Base-by-base conservation (phyloP, 92 coral and sea anemone species). In the Porites evermanni region DNA sequence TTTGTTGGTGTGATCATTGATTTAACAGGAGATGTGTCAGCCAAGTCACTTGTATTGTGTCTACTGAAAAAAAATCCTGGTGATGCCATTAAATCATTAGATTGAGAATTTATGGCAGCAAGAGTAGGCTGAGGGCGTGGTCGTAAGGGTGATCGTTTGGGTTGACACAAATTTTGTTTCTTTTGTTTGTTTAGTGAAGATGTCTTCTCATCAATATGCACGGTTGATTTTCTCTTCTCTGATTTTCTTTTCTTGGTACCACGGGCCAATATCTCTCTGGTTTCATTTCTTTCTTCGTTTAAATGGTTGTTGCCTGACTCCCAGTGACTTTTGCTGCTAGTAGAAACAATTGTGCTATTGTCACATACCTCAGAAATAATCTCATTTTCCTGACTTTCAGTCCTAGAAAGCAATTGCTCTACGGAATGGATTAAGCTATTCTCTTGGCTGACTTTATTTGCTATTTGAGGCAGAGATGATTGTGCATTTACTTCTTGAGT, bases 41-140 rank as follows among this genome's bases (percentile, higher is more conserved):
- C 56, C 1, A 89, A 24, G 12, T 79, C 89, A 79, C 90, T 90
- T 64, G 74, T 32, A 26, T 29, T 80, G 82, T 74, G 56, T 47
- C 89, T 91, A 60, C 87, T 89, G 52, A 82, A 77, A 59, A 75
- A 58, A 13, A 56, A 69, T 20, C 77, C 87, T 20, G 96, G 92
- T 21, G 90, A 89, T 14, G 17, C 26, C 1, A 88, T 58, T 8
- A 53, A 18, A 29, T 86, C 90, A 70, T 77, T 82, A 65, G 80
- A 54, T 71, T 88, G 83, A 65, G 93, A 89, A 77, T 97, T 97
- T 88, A 97, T 95, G 0, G 98, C 99, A 16, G 99, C 97, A 12
- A 97, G 86, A 12, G 99, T 95, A 0, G 95, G 97, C 61, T 91
- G 92, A 8, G 88, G 80, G 80, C 94, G 80, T 19, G 88, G 88